Percentiles rank a stretch among this genome's conserved stretches.
phyloP scores from a whole-genome alignment of 2,797 vertebrate genomes.

The Phoxinus dragarum region DNA sequence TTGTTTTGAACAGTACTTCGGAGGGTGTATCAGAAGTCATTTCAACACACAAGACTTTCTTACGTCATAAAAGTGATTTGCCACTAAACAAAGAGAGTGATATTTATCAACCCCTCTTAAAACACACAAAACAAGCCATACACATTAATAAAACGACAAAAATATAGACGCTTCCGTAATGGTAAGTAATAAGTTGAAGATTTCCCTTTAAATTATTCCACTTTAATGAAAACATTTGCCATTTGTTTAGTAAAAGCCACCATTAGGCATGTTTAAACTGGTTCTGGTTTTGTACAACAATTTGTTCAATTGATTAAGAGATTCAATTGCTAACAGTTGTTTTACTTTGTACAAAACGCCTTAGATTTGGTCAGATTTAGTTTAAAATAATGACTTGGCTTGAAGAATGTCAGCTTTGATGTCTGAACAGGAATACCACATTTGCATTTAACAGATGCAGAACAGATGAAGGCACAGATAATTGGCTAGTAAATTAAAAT shows the following conservation, averaged over 20 bases:
- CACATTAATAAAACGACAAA: background rate
- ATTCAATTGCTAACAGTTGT: background rate
- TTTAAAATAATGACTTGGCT: background rate
- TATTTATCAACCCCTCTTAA: background rate
- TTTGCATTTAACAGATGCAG: slow-evolving; percentile 3
- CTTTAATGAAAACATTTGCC: background rate
- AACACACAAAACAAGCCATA: background rate
- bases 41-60: too few relatives aligned
- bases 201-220: background rate
- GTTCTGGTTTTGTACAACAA: background rate
- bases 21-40: too few relatives aligned
- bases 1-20: too few relatives aligned
- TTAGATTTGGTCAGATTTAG: background rate
- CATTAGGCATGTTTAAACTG: background rate
- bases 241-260: background rate
- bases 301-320: too few relatives aligned
- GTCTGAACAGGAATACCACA: background rate
- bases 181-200: background rate
- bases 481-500: background rate
- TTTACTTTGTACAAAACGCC: too few relatives aligned
- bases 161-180: background rate
- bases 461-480: slow-evolving; percentile 20
- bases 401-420: background rate
- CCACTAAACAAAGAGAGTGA: too few relatives aligned
- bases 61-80: too few relatives aligned